These are phyloP conservation scores for Lerista edwardsae DNA, from an alignment of 2,797 vertebrate genomes.

Conservation along the genomic window DNA sequence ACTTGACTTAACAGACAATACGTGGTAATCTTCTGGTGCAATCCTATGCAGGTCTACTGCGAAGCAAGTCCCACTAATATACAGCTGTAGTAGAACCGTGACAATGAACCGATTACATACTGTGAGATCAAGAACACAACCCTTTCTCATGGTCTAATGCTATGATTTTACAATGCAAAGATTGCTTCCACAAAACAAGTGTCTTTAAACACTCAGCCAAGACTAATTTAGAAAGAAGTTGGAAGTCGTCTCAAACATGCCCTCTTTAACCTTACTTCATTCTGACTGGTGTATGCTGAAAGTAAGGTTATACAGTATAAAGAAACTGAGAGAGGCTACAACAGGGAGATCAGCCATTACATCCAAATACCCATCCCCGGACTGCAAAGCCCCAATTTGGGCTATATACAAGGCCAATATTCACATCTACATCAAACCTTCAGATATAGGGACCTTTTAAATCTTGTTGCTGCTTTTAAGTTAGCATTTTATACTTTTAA, in stretches of 20 bases:
- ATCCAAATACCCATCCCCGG: too few relatives aligned
- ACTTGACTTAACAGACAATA: background rate
- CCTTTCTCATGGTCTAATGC: background rate
- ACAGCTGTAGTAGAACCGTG: background rate
- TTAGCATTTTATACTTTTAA: too few relatives aligned
- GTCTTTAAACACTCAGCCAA: background rate
- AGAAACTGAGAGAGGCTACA: background rate
- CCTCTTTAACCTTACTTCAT: background rate
- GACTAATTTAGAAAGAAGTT: background rate
- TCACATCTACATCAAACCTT: too few relatives aligned
- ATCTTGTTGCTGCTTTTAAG: too few relatives aligned
- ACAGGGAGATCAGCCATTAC: background rate
- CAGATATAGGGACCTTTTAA: too few relatives aligned
- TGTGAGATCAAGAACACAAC: background rate
- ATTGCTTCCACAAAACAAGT: background rate
- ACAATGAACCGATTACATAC: background rate
- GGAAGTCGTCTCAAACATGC: background rate
- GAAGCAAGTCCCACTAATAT: too few relatives aligned
- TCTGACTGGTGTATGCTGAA: background rate
- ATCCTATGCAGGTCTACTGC: too few relatives aligned
- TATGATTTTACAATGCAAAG: background rate
- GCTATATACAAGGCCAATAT: too few relatives aligned
- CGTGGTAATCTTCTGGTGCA: background rate
- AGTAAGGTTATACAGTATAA: background rate
- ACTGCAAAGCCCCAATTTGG: too few relatives aligned